Conservation (phyloP, 2,888 invertebrate species). For the Liopterus haemorrhoidalis region DNA sequence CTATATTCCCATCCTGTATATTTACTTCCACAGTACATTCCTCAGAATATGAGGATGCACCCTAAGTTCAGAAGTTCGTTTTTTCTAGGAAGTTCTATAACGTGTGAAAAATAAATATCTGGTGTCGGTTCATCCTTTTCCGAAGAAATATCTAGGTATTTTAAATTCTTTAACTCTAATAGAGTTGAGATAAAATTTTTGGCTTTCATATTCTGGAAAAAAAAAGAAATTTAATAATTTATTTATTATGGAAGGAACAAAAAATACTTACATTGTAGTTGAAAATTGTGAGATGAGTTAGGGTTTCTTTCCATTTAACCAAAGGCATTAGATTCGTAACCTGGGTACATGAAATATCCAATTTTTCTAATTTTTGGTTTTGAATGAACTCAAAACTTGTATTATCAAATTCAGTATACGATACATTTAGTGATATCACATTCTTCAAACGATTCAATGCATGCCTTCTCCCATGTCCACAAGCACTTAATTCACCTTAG, state of each 20-base stretch:
- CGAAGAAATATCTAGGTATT: slow-evolving; percentile 54
- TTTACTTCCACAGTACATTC: too few species aligned
- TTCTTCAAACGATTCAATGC: too few species aligned
- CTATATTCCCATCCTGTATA: too few species aligned
- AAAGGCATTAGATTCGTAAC: slow-evolving; percentile 58
- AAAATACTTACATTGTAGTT: slow-evolving; percentile 50
- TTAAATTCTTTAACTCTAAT: slow-evolving; percentile 41
- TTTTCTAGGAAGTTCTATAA: slow-evolving; percentile 45
- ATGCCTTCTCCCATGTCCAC: too few species aligned
- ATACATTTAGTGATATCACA: slow-evolving; percentile 56
- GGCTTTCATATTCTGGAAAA: slow-evolving; percentile 11
- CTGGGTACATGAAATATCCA: slow-evolving; percentile 61
- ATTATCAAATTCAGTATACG: slow-evolving; percentile 63
- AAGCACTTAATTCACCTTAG: too few species aligned
- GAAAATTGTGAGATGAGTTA: slow-evolving; percentile 56
- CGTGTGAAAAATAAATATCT: slow-evolving; percentile 16
- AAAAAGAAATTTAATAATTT: background rate
- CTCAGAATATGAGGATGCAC: too few species aligned
- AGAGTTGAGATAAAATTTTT: slow-evolving; percentile 13
- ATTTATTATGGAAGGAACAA: background rate
- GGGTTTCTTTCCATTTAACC: slow-evolving; percentile 50
- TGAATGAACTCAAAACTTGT: slow-evolving; percentile 59
- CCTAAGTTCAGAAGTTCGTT: too few species aligned
- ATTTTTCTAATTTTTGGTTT: slow-evolving; percentile 54
- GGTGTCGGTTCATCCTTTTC: slow-evolving; percentile 42